Evolutionary conservation across 2,797 vertebrate species (phyloP).

Genomic region (Mycteria americana): DNA sequence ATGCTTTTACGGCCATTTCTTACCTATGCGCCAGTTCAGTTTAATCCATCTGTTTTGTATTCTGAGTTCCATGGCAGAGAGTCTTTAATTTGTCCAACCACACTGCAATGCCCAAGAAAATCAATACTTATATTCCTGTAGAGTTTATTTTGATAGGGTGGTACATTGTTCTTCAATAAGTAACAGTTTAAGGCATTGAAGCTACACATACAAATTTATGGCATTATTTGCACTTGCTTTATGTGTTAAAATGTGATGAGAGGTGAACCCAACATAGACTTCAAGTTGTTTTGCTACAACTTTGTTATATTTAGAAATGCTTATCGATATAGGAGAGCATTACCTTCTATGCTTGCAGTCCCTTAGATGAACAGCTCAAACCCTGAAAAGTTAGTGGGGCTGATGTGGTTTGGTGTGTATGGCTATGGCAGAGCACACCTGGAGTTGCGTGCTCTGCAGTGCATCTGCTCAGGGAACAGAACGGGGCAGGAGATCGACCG

Average conservation of each 20-base stretch:
- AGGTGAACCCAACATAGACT: not conserved
- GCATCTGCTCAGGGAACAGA: not conserved
- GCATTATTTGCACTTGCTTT: not conserved
- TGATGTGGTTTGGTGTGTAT: not conserved
- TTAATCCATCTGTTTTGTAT: constrained; percentile 6
- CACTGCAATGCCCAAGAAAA: not conserved
- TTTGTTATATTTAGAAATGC: not conserved
- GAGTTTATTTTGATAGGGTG: constrained; percentile 29
- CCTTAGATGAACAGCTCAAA: not conserved
- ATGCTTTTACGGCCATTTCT: not conserved
- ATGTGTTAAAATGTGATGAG: not conserved
- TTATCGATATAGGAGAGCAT: not conserved
- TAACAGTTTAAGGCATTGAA: not conserved
- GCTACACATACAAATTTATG: not conserved
- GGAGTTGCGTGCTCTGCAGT: not conserved
- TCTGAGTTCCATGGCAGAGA: not conserved
- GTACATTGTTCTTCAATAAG: constrained; percentile 16
- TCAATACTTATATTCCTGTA: constrained; percentile 14
- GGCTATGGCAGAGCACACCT: not conserved
- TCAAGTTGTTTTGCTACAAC: not conserved
- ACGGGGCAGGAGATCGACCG: not conserved
- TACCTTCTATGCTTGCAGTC: not conserved
- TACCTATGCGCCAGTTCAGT: not conserved
- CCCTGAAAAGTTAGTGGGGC: not conserved
- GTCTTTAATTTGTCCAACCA: constrained; percentile 1